These are phyloP conservation scores for Callorhinus ursinus DNA, from an alignment of 2,113 vertebrate genomes.

Conservation along the genomic window DNA sequence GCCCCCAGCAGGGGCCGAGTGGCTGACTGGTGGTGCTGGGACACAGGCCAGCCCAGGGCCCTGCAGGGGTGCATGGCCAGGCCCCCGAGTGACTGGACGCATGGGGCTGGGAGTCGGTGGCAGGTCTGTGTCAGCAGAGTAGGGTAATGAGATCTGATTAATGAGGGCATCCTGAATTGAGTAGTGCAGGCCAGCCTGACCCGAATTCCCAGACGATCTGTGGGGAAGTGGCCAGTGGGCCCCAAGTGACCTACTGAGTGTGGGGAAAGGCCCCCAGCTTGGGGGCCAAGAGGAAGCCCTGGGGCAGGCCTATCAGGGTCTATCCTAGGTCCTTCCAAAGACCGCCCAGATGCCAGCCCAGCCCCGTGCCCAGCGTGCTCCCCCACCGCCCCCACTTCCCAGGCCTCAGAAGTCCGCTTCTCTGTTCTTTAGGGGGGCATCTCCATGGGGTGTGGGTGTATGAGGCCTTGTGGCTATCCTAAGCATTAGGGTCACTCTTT, in stretches of 20 bases:
- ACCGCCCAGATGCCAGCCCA: neutral
- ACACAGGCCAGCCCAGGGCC: neutral
- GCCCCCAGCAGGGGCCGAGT: neutral
- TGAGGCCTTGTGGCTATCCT: neutral
- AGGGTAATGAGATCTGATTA: neutral
- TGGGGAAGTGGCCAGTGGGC: neutral
- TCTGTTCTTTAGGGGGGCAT: neutral
- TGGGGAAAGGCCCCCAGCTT: too few species aligned
- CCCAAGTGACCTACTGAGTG: neutral
- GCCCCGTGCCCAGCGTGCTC: rapidly evolving
- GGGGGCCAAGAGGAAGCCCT: neutral
- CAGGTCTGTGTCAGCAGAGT: neutral
- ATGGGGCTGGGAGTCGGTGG: rapidly evolving
- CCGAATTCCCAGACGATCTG: neutral
- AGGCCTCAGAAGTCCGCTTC: neutral
- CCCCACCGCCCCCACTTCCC: rapidly evolving
- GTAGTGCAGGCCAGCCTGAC: neutral
- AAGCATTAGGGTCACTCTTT: neutral
- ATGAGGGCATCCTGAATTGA: neutral
- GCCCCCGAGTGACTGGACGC: neutral
- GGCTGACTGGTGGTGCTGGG: neutral
- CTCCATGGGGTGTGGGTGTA: neutral
- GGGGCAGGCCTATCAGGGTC: neutral
- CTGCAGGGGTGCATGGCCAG: neutral
- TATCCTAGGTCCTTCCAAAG: neutral